Evolutionary conservation across 2,797 vertebrate genomes (phyloP).

Genomic region (Lepus oiostolus): DNA sequence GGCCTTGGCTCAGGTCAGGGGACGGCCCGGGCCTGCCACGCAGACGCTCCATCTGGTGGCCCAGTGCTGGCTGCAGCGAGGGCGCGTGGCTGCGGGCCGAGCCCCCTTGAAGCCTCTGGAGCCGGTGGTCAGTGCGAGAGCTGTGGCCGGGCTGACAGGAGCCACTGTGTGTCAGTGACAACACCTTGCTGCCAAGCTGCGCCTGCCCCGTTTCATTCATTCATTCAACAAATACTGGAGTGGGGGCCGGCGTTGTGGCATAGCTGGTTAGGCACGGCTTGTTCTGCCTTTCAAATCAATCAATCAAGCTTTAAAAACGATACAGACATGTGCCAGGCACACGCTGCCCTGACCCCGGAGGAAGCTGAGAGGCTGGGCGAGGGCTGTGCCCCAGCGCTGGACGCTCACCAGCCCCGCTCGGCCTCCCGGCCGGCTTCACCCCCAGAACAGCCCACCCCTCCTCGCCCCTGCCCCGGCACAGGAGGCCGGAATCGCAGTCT

Average conservation of each 20-base stretch:
- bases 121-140: neutral
- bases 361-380: neutral
- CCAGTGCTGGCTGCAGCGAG: neutral
- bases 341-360: rapidly evolving
- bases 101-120: no score
- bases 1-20: no score
- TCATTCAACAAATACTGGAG: neutral
- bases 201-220: neutral
- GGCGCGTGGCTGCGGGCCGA: no score
- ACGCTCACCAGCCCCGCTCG: no score
- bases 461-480: neutral
- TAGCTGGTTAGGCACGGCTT: no score
- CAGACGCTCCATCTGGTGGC: no score
- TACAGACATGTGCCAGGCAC: neutral
- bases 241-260: no score
- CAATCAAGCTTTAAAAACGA: no score
- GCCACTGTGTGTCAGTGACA: neutral
- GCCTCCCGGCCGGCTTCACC: neutral
- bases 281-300: no score
- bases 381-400: neutral
- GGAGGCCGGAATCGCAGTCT: rapidly evolving
- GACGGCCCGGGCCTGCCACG: no score
- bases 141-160: neutral
- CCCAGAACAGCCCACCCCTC: neutral
- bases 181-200: neutral